Evolutionary conservation across 2,888 invertebrate species (phyloP).

Genomic region (Aphodius granarius): DNA sequence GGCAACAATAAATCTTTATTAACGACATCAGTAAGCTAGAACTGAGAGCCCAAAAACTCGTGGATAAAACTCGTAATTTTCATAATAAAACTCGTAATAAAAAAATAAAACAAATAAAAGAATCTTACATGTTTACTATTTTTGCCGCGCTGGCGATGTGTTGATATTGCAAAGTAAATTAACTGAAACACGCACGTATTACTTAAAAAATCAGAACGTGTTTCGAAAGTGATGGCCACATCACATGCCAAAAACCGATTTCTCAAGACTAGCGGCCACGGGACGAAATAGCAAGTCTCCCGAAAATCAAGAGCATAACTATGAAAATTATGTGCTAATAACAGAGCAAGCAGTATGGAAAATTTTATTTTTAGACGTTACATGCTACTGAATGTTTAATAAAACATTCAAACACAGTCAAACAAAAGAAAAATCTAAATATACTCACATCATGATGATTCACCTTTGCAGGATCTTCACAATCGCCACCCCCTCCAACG

Average conservation of each 20-base stretch:
- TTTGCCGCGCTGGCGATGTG: neutral
- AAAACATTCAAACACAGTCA: neutral
- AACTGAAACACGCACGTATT: neutral
- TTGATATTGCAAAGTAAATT: neutral
- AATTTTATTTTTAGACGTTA: neutral
- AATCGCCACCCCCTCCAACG: slow-evolving; percentile 54
- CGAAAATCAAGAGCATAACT: too few relatives aligned
- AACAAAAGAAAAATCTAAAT: neutral
- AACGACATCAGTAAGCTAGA: too few relatives aligned
- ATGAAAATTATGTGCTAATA: too few relatives aligned
- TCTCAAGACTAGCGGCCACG: neutral
- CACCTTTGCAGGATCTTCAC: slow-evolving; percentile 46
- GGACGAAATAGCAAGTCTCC: neutral
- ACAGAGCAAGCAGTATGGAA: too few relatives aligned
- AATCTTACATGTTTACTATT: neutral
- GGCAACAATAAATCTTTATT: too few relatives aligned
- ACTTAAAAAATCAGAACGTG: neutral
- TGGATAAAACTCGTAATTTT: too few relatives aligned
- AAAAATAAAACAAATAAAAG: neutral
- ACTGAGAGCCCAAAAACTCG: too few relatives aligned
- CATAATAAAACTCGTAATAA: neutral
- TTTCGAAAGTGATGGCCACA: neutral
- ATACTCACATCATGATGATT: slow-evolving; percentile 58
- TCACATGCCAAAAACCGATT: neutral
- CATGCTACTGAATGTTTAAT: neutral